Evolutionary conservation across 2,113 vertebrate species (phyloP).

Genomic region (Cebus imitator): DNA sequence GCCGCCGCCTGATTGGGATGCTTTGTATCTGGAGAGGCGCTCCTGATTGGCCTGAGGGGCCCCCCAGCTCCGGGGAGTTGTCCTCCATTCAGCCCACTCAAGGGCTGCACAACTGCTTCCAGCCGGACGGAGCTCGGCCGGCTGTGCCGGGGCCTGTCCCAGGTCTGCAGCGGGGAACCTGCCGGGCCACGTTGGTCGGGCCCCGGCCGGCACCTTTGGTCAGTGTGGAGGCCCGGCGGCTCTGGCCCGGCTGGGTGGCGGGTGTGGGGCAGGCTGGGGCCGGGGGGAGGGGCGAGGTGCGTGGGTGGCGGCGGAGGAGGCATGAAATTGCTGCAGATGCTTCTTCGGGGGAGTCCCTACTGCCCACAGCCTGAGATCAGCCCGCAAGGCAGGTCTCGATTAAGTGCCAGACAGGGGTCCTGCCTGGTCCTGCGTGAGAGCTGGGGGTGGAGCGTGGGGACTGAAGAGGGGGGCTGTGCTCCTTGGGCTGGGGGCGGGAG

Average conservation of each 20-base stretch:
- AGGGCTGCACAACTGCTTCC: constrained; percentile 87
- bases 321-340: constrained; percentile 71
- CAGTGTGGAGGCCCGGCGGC: constrained; percentile 49
- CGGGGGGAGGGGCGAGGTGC: constrained; percentile 60
- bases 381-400: constrained; percentile 46
- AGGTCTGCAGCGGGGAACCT: constrained; percentile 85
- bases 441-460: constrained; percentile 69
- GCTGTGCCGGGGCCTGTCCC: constrained; percentile 44
- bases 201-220: constrained; percentile 75
- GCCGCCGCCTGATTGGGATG: constrained; percentile 97
- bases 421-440: constrained; percentile 57
- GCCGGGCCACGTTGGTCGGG: constrained; percentile 82
- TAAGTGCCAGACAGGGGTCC: constrained; percentile 62
- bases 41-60: constrained; percentile 99
- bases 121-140: constrained; percentile 54
- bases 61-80: constrained; percentile 95
- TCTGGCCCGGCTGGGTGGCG: constrained; percentile 16
- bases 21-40: constrained; percentile 97
- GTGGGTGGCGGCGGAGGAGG: constrained; percentile 66
- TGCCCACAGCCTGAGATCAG: constrained; percentile 75
- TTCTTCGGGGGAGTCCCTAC: constrained; percentile 58
- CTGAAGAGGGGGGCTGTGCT: not conserved
- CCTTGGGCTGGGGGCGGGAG: not conserved
- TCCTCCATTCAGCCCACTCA: constrained; percentile 98
- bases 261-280: not conserved